Base-by-base conservation (phyloP, 2,113 vertebrate species). In the Nematolebias whitei region DNA sequence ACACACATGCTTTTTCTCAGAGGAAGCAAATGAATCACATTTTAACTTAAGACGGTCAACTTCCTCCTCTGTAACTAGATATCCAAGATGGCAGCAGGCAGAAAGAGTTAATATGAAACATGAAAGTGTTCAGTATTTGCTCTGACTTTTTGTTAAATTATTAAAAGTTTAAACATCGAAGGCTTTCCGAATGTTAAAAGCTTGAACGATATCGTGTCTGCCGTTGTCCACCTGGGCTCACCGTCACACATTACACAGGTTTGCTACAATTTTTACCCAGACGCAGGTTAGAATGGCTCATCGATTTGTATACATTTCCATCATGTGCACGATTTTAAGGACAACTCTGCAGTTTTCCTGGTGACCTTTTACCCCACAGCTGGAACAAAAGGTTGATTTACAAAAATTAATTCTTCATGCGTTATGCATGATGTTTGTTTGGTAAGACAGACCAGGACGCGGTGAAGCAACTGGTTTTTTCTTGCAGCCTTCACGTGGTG, bases 311-410 rank as follows among this genome's bases (percentile, higher is more conserved):
- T 60, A n/a, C 0, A 23, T 75, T 60, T 65, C 52, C 35, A 74
- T 24, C 3, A 29, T 32, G 59, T 4, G 12, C 40, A 51, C 5
- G 62, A 74, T 51, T 61, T 55, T 24, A 57, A 73, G 50, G 6
- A 23, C 63, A 73, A 52, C 16, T 24, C 51, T 22, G 6, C 55
- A 16, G 49, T 78, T 65, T 83, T 83, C 43, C 29, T 56, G 51
- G 48, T 67, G 68, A 85, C 75, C 54, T 82, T 60, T 66, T 15
- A 56, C 23, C 56, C 19, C 3, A 32, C 44, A 20, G 45, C 18
- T 64, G 54, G 52, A 77, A 86, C 78, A 82, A 78, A 85, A 69
- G 59, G 78, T 76, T n/a, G n/a, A n/a, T n/a, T n/a, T n/a, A n/a
- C n/a, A n/a, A n/a, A n/a, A n/a, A n/a, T n/a, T n/a, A n/a, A n/a